Evolutionary conservation across 2,113 vertebrate species (phyloP).

Genomic region (Mustelus asterias): DNA sequence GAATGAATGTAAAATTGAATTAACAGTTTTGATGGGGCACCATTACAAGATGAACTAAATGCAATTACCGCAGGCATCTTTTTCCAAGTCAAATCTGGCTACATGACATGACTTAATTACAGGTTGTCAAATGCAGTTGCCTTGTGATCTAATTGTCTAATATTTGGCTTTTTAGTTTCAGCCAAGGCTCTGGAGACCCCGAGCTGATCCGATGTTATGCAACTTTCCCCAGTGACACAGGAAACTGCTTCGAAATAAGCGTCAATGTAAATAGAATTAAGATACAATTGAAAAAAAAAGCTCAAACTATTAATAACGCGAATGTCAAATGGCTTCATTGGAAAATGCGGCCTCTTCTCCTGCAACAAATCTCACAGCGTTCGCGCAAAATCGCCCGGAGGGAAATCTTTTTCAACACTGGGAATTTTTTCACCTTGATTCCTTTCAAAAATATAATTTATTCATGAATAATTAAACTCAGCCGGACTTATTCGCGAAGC

Average conservation of each 20-base stretch:
- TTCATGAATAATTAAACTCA: neutral
- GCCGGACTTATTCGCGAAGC: neutral
- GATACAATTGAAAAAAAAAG: constrained; percentile 8
- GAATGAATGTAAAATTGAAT: constrained; percentile 90
- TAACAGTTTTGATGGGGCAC: constrained; percentile 84
- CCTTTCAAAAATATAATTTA: neutral
- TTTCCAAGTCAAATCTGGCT: constrained; percentile 63
- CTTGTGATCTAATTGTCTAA: constrained; percentile 57
- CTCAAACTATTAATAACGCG: neutral
- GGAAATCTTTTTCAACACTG: neutral
- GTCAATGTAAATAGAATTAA: constrained; percentile 27
- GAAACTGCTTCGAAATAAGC: neutral
- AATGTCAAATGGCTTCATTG: neutral
- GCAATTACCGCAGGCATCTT: constrained; percentile 81
- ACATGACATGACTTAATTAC: constrained; percentile 92
- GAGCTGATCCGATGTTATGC: constrained; percentile 35
- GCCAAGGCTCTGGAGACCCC: neutral
- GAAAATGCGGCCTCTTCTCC: neutral
- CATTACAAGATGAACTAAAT: constrained; percentile 94
- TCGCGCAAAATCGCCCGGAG: too few species aligned
- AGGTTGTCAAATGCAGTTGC: constrained; percentile 76
- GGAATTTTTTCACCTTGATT: neutral
- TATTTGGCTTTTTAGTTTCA: constrained; percentile 41
- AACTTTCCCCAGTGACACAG: constrained; percentile 30
- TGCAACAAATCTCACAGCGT: neutral